These are phyloP conservation scores for Strix uralensis DNA, from an alignment of 2,113 vertebrate genomes.

Conservation along the genomic window DNA sequence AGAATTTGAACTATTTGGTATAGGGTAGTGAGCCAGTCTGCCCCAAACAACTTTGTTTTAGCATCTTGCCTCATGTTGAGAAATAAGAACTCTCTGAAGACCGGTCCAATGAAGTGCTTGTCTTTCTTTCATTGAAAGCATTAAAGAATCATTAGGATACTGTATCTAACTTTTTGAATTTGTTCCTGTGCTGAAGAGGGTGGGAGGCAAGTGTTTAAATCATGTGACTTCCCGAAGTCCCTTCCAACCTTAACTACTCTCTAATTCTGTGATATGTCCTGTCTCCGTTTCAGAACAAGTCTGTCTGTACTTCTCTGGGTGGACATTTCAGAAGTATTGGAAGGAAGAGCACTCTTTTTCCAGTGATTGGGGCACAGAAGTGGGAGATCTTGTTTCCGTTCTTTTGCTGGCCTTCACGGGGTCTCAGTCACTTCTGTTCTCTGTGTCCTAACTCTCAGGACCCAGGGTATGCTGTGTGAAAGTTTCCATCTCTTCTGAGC, in stretches of 20 bases:
- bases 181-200: not conserved
- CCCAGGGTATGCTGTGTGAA: accelerated
- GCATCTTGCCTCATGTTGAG: not conserved
- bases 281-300: not conserved
- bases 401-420: not conserved
- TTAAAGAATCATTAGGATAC: not conserved
- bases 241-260: not conserved
- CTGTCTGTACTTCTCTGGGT: not conserved
- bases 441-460: not conserved
- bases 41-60: not conserved
- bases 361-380: not conserved
- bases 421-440: not conserved
- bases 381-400: not conserved
- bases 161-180: not conserved
- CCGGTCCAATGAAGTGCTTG: not conserved
- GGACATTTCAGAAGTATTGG: not conserved
- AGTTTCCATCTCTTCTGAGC: not conserved
- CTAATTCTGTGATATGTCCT: not conserved
- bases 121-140: not conserved
- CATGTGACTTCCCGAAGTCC: not conserved
- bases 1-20: not conserved
- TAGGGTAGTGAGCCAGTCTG: not conserved
- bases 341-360: not conserved
- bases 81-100: not conserved
- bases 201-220: not conserved